Evolutionary conservation across 2,113 vertebrate genomes (phyloP).

Genomic region (Rhodinocichla rosea): DNA sequence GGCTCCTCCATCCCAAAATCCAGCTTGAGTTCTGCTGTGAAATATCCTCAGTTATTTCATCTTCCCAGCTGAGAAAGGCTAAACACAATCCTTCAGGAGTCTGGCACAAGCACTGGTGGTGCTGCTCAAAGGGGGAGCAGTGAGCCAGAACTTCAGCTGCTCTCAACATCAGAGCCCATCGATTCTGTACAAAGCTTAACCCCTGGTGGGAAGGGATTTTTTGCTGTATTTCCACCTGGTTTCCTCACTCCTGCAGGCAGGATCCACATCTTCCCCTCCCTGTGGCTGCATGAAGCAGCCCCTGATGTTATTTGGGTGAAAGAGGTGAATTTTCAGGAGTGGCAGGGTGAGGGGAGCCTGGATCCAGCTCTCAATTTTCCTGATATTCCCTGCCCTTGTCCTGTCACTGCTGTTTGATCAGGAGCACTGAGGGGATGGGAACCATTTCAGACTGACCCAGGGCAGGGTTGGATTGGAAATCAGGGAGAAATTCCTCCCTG

Average conservation of each 20-base stretch:
- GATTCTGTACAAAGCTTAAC: neutral
- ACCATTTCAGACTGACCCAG: too few relatives aligned
- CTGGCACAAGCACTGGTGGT: neutral
- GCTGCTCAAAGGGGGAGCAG: slow-evolving; percentile 8
- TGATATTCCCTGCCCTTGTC: too few relatives aligned
- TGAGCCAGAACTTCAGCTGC: slow-evolving; percentile 20
- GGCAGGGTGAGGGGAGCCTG: neutral
- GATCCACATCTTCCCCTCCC: neutral
- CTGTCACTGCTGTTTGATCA: too few relatives aligned
- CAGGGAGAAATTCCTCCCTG: too few relatives aligned
- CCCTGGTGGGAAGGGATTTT: neutral
- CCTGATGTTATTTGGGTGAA: neutral
- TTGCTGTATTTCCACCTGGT: neutral
- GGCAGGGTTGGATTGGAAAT: too few relatives aligned
- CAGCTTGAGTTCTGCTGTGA: neutral
- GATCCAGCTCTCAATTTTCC: neutral
- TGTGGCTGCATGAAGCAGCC: neutral
- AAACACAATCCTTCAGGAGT: neutral
- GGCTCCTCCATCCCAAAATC: neutral
- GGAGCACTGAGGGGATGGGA: too few relatives aligned
- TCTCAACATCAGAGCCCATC: neutral
- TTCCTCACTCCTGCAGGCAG: neutral
- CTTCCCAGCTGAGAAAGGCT: slow-evolving; percentile 24
- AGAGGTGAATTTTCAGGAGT: neutral
- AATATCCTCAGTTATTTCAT: neutral